Evolutionary conservation across 2,113 vertebrate genomes (phyloP), one percentile per base, ranked within the genome.

Genomic region (Siniperca chuatsi): DNA sequence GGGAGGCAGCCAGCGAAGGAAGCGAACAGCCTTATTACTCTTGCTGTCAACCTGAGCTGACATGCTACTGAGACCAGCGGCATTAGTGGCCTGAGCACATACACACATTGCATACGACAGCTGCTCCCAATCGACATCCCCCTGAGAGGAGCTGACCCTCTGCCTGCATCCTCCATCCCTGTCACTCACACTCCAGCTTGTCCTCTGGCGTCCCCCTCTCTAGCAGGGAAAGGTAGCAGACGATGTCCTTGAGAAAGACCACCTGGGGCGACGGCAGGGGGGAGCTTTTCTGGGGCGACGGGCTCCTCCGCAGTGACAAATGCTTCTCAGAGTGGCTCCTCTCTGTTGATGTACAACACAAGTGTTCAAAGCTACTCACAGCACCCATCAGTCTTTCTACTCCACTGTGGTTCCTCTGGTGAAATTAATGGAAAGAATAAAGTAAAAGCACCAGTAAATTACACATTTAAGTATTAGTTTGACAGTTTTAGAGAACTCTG

Each of bases 141-240:
- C 21, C 29, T 50, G 61, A 73, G 78, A 29, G 25, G 55, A 52
- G 29, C 61, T n/a, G 78, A 73, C 61, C 73, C 42, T 52, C 54
- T 48, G 8, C 37, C 82, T 3, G 16, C 44, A 44, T 37, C 61
- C 33, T 40, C n/a, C 2, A 37, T 60, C 57, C 69, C 25, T 5
- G 40, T 73, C 68, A 96, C 97, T 97, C 93, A 99, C 98, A 99
- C 91, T 99, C 97, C 83, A 99, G 96, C 91, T 99, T 99, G 94
- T 99, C 98, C 82, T 98, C 97, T 21, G 98, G 97, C 4, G 94
- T 97, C 7, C 98, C 98, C 1, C 95, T 96, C 94, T 99, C 98
- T 90, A 99, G 94, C 83, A 99, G 96, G n/a, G 98, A 98, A 80
- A 99, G 96, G 95, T 97, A 99, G 92, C 98, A 99, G 78, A 97